A percentile compares a stretch with the other conserved stretches of the same genome.
Evolutionary conservation across 2,888 invertebrate genomes (phyloP).

Genomic region (Parascotia fuliginaria): DNA sequence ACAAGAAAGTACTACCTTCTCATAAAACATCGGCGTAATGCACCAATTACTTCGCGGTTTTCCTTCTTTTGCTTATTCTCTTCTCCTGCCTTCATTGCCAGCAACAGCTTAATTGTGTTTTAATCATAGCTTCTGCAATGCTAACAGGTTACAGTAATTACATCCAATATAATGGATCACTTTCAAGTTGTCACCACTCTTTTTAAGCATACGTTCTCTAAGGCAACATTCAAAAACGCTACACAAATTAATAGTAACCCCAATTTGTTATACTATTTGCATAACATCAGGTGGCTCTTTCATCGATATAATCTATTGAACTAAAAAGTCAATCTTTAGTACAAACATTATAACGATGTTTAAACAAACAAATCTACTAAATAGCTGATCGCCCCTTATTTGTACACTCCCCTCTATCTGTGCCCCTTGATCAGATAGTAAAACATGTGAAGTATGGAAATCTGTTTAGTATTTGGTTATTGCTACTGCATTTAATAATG

Average conservation of each 20-base stretch:
- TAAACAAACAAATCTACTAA: conserved; percentile 30
- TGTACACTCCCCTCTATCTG: conserved; percentile 9
- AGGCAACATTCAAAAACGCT: neutral
- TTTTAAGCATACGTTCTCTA: neutral
- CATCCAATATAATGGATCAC: no score
- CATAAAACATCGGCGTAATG: no score
- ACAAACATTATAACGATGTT: conserved; percentile 35
- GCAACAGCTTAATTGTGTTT: no score
- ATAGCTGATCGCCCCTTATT: conserved; percentile 27
- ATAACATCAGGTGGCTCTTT: conserved; percentile 26
- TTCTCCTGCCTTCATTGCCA: no score
- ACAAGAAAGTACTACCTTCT: no score
- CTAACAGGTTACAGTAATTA: no score
- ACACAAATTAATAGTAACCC: neutral
- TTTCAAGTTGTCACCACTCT: no score
- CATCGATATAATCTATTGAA: conserved; percentile 20
- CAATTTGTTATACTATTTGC: conserved; percentile 30
- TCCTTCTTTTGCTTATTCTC: no score
- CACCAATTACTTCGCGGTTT: no score
- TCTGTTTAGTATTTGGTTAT: neutral
- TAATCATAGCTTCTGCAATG: no score
- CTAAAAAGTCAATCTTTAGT: conserved; percentile 39
- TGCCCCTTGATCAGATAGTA: conserved; percentile 17
- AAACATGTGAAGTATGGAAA: conserved; percentile 3
- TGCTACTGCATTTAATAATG: no score